Percentiles rank a stretch among this genome's conserved stretches.
Evolutionary conservation across 2,888 invertebrate species (phyloP).

Genomic region (Alviniconcha strummeri): DNA sequence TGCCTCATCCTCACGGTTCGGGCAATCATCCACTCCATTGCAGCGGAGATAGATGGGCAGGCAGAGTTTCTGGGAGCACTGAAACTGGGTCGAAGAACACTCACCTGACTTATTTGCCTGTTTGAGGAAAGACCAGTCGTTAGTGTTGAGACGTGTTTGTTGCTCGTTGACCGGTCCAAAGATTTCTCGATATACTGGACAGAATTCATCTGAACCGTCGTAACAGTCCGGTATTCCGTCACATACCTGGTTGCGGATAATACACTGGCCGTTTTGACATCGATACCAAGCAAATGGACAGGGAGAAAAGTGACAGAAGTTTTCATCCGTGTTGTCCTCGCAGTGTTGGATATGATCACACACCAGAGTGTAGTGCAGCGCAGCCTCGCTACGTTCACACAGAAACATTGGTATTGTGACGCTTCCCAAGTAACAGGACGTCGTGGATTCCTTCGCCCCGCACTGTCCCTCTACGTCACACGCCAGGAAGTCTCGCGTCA

Average conservation of each 20-base stretch:
- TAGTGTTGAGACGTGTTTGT: background rate
- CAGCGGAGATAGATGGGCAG: constrained; percentile 13
- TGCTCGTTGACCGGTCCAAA: background rate
- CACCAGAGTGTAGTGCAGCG: too few species aligned
- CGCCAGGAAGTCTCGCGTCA: background rate
- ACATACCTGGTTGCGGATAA: background rate
- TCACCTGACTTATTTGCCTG: background rate
- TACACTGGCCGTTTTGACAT: background rate
- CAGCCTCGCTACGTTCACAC: too few species aligned
- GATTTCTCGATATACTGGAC: too few species aligned
- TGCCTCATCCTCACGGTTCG: background rate
- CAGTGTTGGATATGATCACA: too few species aligned
- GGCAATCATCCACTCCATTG: constrained; percentile 3
- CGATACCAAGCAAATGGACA: background rate
- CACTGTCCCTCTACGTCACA: background rate
- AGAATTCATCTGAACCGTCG: background rate
- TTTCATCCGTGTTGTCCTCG: background rate
- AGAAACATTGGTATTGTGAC: too few species aligned
- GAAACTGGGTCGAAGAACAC: constrained; percentile 4
- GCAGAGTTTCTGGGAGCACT: background rate
- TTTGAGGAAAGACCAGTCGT: background rate
- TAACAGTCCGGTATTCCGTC: background rate
- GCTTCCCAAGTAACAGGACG: too few species aligned
- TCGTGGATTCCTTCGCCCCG: too few species aligned
- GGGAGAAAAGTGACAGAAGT: background rate